Evolutionary conservation across 2,113 vertebrate species (phyloP).

Genomic region (Clarias gariepinus): DNA sequence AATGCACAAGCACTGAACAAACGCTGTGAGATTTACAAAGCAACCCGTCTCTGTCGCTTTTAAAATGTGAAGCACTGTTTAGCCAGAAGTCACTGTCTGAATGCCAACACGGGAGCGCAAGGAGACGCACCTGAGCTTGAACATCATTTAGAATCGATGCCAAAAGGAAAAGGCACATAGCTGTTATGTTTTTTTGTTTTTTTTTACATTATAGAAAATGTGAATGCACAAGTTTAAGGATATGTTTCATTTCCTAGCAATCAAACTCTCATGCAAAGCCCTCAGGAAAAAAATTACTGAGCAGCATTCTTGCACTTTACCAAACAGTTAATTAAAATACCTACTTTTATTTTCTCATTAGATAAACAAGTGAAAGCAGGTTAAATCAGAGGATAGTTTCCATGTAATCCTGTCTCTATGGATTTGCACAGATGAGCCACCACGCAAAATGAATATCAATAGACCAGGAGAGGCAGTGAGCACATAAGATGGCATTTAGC

Average conservation of each 20-base stretch:
- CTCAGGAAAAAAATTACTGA: background rate
- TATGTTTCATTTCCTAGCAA: background rate
- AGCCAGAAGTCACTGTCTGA: slow-evolving; percentile 29
- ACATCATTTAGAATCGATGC: background rate
- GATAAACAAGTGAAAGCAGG: background rate
- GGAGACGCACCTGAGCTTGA: background rate
- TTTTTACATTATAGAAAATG: background rate
- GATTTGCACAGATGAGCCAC: slow-evolving; percentile 6
- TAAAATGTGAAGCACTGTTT: slow-evolving; percentile 20
- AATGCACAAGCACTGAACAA: slow-evolving; percentile 60
- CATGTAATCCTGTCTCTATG: slow-evolving; percentile 19
- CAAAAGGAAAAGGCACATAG: background rate
- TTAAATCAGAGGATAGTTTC: background rate
- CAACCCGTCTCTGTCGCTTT: slow-evolving; percentile 37
- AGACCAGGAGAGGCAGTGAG: slow-evolving; percentile 15
- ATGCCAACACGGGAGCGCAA: slow-evolving; percentile 14
- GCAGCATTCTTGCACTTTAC: background rate
- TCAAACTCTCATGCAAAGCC: background rate
- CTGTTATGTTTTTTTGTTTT: background rate
- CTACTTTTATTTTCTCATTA: background rate
- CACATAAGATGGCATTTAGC: slow-evolving; percentile 22
- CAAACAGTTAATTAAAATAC: slow-evolving; percentile 2
- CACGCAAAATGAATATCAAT: slow-evolving; percentile 38
- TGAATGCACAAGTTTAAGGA: background rate
- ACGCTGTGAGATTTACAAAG: slow-evolving; percentile 58